Evolutionary conservation across 1,140 invertebrate genomes (phyloP).

Genomic region (Maconellicoccus hirsutus): DNA sequence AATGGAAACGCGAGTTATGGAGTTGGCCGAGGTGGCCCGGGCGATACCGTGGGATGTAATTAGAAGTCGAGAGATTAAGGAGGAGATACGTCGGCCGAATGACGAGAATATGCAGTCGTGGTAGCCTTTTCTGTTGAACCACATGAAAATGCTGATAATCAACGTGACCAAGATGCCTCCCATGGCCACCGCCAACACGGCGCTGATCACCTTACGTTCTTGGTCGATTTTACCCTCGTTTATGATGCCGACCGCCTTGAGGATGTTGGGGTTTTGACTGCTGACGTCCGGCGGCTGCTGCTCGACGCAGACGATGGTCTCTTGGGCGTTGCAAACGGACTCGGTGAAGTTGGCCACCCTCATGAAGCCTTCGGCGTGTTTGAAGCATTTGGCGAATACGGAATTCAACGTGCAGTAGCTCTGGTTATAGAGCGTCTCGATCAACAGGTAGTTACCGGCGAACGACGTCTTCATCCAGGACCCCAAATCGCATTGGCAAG

Average conservation of each 20-base stretch:
- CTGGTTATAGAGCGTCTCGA: constrained; percentile 34
- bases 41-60: constrained; percentile 33
- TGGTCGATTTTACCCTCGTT: constrained; percentile 25
- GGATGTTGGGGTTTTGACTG: constrained; percentile 26
- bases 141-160: constrained; percentile 40
- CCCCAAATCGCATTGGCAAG: constrained; percentile 48
- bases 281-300: constrained; percentile 27
- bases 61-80: constrained; percentile 35
- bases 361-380: constrained; percentile 47
- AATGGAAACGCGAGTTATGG: constrained; percentile 47
- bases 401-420: constrained; percentile 50
- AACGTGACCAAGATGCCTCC: constrained; percentile 39
- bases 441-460: constrained; percentile 34
- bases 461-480: constrained; percentile 34
- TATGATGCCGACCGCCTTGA: constrained; percentile 24
- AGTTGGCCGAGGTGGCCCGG: constrained; percentile 41
- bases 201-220: constrained; percentile 38
- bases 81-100: constrained; percentile 28
- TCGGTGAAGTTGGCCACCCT: constrained; percentile 48
- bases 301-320: constrained; percentile 32
- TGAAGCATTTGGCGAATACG: constrained; percentile 47
- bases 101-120: constrained; percentile 32
- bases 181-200: constrained; percentile 40
- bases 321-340: constrained; percentile 39
- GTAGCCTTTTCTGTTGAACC: constrained; percentile 43